Evolutionary conservation across 2,113 vertebrate species (phyloP).

Genomic region (Mus pahari): DNA sequence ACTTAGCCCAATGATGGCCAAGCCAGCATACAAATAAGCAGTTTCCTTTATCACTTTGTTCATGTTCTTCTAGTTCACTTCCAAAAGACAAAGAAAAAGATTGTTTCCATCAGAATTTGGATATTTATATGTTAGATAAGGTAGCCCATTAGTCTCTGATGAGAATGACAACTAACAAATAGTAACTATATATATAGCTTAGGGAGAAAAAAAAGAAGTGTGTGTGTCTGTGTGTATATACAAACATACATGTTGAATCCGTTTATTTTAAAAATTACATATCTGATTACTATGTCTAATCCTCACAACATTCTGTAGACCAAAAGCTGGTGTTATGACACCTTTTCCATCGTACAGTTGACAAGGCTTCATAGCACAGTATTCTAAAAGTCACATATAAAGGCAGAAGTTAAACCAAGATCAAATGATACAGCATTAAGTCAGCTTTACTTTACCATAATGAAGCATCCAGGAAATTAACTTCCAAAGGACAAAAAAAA

Average conservation of each 20-base stretch:
- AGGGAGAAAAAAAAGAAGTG: neutral
- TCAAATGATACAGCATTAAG: neutral
- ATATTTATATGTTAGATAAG: too few species aligned
- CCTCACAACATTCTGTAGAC: neutral
- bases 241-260: neutral
- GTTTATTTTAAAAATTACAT: neutral
- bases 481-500: neutral
- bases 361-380: neutral
- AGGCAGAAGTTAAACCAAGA: slow-evolving; percentile 38
- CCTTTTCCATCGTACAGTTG: neutral
- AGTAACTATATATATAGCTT: neutral
- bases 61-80: neutral
- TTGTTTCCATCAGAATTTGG: too few species aligned
- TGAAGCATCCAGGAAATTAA: neutral
- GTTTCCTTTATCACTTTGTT: neutral
- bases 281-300: slow-evolving; percentile 35
- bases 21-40: neutral
- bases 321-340: neutral
- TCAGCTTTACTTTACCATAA: neutral
- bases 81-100: too few species aligned
- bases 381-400: slow-evolving; percentile 12
- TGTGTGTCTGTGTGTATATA: neutral
- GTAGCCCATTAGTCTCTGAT: too few species aligned
- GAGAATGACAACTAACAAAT: neutral
- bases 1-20: neutral